These are phyloP conservation scores for Hypolimnas misippus DNA, from an alignment of 2,888 invertebrate species.

Conservation along the genomic window DNA sequence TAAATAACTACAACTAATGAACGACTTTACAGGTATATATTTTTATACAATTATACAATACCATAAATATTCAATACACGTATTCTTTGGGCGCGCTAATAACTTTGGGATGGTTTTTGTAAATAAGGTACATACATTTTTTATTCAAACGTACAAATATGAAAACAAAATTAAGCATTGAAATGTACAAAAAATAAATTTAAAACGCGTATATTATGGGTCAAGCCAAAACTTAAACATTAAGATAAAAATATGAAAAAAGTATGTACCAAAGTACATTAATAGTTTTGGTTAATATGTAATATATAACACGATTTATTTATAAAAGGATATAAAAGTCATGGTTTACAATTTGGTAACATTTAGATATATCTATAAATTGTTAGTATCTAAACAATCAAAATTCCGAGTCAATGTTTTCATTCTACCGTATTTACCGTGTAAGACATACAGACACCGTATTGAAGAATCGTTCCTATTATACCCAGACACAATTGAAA, in stretches of 20 bases:
- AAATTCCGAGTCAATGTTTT: constrained; percentile 25
- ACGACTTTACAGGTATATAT: constrained; percentile 80
- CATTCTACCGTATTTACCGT: constrained; percentile 20
- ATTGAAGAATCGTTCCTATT: background rate
- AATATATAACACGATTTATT: constrained; percentile 29
- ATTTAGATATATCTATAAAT: constrained; percentile 41
- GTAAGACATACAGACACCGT: constrained; percentile 13
- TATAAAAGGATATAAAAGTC: constrained; percentile 75
- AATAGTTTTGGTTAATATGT: constrained; percentile 24
- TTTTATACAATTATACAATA: constrained; percentile 82
- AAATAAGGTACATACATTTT: constrained; percentile 33
- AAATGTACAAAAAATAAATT: background rate
- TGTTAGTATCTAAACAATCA: constrained; percentile 35
- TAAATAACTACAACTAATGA: constrained; percentile 78
- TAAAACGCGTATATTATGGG: background rate
- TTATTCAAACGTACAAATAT: constrained; percentile 6
- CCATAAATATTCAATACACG: constrained; percentile 72
- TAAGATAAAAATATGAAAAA: constrained; percentile 16
- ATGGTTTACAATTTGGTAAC: constrained; percentile 62
- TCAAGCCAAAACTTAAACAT: background rate
- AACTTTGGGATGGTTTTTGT: constrained; percentile 66
- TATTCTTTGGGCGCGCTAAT: constrained; percentile 79
- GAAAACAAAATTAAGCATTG: constrained; percentile 1
- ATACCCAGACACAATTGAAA: constrained; percentile 1
- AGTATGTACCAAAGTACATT: constrained; percentile 25